These are phyloP conservation scores for Vidua chalybeata DNA, from an alignment of 2,113 vertebrate species.

Conservation along the genomic window DNA sequence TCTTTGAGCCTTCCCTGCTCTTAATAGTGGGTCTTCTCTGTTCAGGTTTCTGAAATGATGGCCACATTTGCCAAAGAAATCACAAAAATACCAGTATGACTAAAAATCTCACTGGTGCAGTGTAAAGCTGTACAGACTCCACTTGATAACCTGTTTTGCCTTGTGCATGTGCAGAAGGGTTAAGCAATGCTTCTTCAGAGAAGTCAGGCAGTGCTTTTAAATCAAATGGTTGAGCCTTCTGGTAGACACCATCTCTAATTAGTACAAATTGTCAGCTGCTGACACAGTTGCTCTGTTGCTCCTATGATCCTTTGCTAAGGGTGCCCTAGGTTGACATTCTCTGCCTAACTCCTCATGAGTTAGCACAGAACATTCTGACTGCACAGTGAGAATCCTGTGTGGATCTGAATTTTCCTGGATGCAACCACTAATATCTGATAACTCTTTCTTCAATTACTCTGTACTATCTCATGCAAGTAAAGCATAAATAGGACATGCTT, in stretches of 20 bases:
- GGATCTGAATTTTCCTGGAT: neutral
- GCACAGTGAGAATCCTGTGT: rapidly evolving
- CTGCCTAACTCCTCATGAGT: neutral
- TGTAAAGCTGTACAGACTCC: neutral
- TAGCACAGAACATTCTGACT: neutral
- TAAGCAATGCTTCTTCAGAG: neutral
- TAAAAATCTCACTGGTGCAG: neutral
- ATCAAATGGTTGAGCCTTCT: neutral
- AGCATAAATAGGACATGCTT: neutral
- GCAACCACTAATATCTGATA: neutral
- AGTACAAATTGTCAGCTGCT: neutral
- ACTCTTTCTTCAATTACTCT: neutral
- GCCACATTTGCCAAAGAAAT: neutral
- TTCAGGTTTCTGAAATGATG: neutral
- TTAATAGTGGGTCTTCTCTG: neutral
- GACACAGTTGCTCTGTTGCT: neutral
- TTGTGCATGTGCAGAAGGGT: neutral
- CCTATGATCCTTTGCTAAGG: neutral
- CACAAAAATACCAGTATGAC: neutral
- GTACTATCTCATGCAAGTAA: neutral
- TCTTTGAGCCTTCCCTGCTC: neutral
- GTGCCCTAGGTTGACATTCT: neutral
- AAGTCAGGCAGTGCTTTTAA: neutral
- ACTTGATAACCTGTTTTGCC: neutral
- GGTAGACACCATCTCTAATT: neutral